phyloP scores from a whole-genome alignment of 2,888 invertebrate genomes.

The Flexamia atlantica region DNA sequence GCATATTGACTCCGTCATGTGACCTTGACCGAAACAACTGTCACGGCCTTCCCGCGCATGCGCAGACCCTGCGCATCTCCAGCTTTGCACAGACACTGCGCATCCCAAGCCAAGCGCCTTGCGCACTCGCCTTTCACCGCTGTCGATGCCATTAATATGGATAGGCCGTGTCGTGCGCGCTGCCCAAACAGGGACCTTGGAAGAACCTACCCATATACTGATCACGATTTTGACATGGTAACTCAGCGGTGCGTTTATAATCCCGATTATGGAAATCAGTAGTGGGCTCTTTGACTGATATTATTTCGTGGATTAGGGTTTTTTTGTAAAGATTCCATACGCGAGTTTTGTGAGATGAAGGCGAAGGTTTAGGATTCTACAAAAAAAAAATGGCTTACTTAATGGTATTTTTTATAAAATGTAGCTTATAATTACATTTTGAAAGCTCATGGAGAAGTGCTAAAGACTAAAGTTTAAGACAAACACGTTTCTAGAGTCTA shows the following conservation, averaged over 20 bases:
- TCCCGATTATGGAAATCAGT: not conserved
- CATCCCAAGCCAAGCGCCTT: not conserved
- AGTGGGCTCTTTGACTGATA: not conserved
- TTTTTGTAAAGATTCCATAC: no score
- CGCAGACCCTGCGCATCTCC: not conserved
- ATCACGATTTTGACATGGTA: constrained; percentile 12
- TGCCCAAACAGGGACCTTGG: not conserved
- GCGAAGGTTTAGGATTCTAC: no score
- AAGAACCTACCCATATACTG: not conserved
- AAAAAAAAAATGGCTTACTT: no score
- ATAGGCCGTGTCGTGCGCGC: not conserved
- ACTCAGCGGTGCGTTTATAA: not conserved
- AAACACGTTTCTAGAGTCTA: no score
- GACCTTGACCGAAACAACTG: not conserved
- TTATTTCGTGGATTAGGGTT: no score
- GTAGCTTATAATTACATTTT: no score
- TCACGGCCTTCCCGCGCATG: not conserved
- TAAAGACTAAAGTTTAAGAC: no score
- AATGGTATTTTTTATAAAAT: no score
- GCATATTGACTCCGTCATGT: not conserved
- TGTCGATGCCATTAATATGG: constrained; percentile 1
- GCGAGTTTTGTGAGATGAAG: no score
- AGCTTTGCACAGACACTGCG: no score
- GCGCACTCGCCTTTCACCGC: not conserved
- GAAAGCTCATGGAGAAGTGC: no score